These are phyloP conservation scores for Mylabris phalerata DNA, from an alignment of 1,140 invertebrate genomes.

Conservation along the genomic window DNA sequence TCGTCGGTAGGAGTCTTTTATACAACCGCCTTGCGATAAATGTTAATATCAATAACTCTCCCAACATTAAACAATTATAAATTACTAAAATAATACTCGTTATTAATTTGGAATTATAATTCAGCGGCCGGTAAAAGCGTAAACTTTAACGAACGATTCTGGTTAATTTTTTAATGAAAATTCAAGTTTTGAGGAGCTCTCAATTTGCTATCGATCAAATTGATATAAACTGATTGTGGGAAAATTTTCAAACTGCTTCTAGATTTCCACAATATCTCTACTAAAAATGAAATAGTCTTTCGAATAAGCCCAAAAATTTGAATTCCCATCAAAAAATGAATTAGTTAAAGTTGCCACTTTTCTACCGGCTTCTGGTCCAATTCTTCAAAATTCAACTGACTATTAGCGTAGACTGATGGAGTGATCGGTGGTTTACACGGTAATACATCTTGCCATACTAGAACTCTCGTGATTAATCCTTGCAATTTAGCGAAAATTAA, in stretches of 20 bases:
- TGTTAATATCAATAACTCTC: conserved; percentile 53
- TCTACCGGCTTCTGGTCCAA: not conserved
- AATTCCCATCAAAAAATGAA: no score
- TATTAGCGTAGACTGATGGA: conserved; percentile 44
- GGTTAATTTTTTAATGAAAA: no score
- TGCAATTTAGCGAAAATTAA: conserved; percentile 51
- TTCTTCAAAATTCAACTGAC: conserved; percentile 35
- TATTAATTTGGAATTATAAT: not conserved
- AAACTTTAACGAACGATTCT: no score
- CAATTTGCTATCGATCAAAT: no score
- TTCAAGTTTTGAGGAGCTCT: no score
- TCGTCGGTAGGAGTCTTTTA: conserved; percentile 39
- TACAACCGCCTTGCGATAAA: conserved; percentile 51
- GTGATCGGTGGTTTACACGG: conserved; percentile 47
- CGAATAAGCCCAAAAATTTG: no score
- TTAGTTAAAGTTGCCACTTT: no score
- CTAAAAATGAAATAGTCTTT: no score
- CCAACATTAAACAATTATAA: conserved; percentile 51
- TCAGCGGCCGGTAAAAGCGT: no score
- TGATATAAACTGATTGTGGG: no score
- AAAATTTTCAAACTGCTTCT: no score
- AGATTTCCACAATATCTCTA: no score
- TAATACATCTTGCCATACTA: conserved; percentile 43
- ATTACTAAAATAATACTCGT: conserved; percentile 46
- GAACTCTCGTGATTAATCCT: conserved; percentile 42